Percentiles rank a stretch among this genome's conserved stretches.
Conservation (phyloP, 92 coral and sea anemone genomes). For the Epizoanthus illoricatus region DNA sequence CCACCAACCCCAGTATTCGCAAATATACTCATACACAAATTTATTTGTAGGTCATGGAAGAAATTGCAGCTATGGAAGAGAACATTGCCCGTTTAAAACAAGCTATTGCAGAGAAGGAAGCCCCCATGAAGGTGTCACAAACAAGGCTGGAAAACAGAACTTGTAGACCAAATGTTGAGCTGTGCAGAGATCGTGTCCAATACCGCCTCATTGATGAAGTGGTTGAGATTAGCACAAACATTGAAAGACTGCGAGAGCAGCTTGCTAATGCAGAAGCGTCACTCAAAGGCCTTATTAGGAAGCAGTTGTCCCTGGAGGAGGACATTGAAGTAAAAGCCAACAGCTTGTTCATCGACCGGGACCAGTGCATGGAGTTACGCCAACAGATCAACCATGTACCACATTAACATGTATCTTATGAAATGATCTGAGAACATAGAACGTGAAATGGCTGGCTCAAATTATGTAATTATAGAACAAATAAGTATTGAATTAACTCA, state of each 20-base stretch:
- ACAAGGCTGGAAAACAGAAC: slow-evolving; percentile 95
- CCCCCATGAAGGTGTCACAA: slow-evolving; percentile 97
- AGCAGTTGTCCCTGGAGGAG: slow-evolving; percentile 90
- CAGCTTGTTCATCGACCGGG: slow-evolving; percentile 83
- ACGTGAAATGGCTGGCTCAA: neutral
- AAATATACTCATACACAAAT: too few species aligned
- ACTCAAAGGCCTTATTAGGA: slow-evolving; percentile 85
- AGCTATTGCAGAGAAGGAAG: slow-evolving; percentile 89
- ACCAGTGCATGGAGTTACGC: slow-evolving; percentile 93
- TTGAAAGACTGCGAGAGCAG: slow-evolving; percentile 78
- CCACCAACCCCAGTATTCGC: too few species aligned
- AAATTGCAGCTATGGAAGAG: slow-evolving; percentile 88
- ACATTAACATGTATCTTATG: slow-evolving; percentile 50
- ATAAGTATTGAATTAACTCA: neutral
- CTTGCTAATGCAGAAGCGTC: slow-evolving; percentile 82
- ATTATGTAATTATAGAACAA: neutral
- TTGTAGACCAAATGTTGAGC: slow-evolving; percentile 92
- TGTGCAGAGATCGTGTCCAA: slow-evolving; percentile 95
- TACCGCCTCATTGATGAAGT: slow-evolving; percentile 89
- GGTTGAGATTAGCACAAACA: slow-evolving; percentile 79
- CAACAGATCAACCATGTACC: slow-evolving; percentile 91
- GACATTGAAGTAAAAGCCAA: slow-evolving; percentile 93
- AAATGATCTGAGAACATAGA: neutral
- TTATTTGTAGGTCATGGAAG: slow-evolving; percentile 76
- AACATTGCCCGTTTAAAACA: slow-evolving; percentile 83